phyloP scores from a whole-genome alignment of 1,140 invertebrate species.

The Pygmarrhopalites habei region DNA sequence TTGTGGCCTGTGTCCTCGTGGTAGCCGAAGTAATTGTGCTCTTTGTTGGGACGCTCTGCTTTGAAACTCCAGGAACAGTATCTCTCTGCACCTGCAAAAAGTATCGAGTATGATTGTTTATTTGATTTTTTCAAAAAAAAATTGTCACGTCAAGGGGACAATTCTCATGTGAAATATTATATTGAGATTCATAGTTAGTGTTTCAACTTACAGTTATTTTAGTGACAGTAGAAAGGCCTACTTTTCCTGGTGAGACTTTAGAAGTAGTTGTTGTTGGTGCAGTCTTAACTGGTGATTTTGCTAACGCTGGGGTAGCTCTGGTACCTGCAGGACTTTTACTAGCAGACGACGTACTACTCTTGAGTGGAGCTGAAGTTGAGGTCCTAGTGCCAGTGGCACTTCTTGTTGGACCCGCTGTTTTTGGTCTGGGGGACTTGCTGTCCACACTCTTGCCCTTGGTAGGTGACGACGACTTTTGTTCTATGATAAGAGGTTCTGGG shows the following conservation, averaged over 20 bases:
- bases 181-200: background rate
- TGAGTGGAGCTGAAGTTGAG: too few relatives aligned
- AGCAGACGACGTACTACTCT: too few relatives aligned
- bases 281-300: background rate
- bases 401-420: too few relatives aligned
- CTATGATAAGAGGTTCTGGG: too few relatives aligned
- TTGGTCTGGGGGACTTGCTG: too few relatives aligned
- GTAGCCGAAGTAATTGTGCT: background rate
- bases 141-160: background rate
- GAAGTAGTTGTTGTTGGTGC: constrained; percentile 5
- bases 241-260: background rate
- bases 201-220: too few relatives aligned
- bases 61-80: background rate
- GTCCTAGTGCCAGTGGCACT: too few relatives aligned
- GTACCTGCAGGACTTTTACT: too few relatives aligned
- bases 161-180: background rate
- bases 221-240: too few relatives aligned
- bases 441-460: too few relatives aligned
- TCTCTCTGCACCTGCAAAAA: background rate
- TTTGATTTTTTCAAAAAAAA: background rate
- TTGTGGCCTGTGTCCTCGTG: background rate
- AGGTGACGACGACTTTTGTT: too few relatives aligned
- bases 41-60: background rate
- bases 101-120: background rate
- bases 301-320: too few relatives aligned